These are phyloP conservation scores for Todiramphus saurophagus DNA, from an alignment of 2,113 vertebrate species.

Conservation along the genomic window DNA sequence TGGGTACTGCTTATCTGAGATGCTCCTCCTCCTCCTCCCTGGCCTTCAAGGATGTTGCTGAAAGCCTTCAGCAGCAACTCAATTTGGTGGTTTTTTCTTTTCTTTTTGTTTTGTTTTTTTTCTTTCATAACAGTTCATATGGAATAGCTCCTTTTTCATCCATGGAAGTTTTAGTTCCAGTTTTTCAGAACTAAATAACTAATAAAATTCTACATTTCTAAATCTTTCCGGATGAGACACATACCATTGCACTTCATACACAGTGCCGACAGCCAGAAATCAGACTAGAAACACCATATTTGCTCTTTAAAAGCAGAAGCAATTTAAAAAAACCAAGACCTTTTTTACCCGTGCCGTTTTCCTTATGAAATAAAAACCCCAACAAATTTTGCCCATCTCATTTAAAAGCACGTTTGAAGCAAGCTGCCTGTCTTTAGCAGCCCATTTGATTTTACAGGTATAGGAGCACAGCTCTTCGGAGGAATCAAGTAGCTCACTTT, in stretches of 20 bases:
- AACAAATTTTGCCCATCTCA: neutral
- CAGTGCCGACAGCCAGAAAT: neutral
- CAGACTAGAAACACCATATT: neutral
- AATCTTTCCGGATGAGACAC: neutral
- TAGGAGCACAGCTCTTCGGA: neutral
- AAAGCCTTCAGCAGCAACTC: neutral
- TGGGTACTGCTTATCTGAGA: neutral
- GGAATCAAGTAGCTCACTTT: neutral
- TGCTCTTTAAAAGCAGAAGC: neutral
- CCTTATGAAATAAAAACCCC: neutral
- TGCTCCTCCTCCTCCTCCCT: neutral
- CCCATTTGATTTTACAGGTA: neutral
- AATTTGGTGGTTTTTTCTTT: rapidly evolving
- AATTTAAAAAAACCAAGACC: neutral
- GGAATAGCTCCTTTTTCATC: neutral
- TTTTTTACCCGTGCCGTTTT: rapidly evolving
- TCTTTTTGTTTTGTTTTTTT: neutral
- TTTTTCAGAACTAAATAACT: neutral
- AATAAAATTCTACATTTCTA: neutral
- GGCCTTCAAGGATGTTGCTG: neutral
- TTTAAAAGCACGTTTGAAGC: neutral
- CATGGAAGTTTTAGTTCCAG: neutral
- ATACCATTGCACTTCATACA: too few relatives aligned
- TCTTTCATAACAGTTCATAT: neutral
- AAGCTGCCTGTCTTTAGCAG: neutral